Percentiles rank a stretch among this genome's conserved stretches.
Conservation (phyloP, 2,797 vertebrate genomes). For the Ceryle rudis region DNA sequence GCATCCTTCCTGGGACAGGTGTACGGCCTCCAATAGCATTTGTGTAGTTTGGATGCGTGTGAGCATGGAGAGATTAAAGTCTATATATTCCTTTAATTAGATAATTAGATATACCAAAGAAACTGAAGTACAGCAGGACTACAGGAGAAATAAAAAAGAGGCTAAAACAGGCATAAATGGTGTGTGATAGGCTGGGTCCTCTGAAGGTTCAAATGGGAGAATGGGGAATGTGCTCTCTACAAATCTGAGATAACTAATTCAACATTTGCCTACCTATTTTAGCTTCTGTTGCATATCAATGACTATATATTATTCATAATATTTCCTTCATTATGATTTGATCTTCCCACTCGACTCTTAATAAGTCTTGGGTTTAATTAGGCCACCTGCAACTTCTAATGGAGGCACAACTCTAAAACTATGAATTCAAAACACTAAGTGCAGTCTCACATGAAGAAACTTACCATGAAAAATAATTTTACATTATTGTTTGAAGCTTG, state of each 20-base stretch:
- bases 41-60: not conserved
- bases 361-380: constrained; percentile 45
- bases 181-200: not conserved
- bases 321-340: constrained; percentile 51
- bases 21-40: not conserved
- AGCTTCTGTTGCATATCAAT: constrained; percentile 18
- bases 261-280: constrained; percentile 19
- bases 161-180: not conserved
- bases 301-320: constrained; percentile 24
- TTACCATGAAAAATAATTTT: constrained; percentile 31
- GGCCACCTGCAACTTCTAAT: constrained; percentile 27
- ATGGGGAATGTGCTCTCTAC: not conserved
- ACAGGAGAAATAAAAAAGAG: not conserved
- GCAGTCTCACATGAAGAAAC: constrained; percentile 3
- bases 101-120: not conserved
- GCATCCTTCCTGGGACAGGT: not conserved
- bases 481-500: constrained; percentile 23
- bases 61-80: not conserved
- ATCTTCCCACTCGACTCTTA: constrained; percentile 8
- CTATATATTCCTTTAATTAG: not conserved
- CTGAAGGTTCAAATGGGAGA: not conserved
- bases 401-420: constrained; percentile 13
- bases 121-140: not conserved
- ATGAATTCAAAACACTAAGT: constrained; percentile 23
- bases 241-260: not conserved